Percentiles rank a stretch among this genome's conserved stretches.
Evolutionary conservation across 2,113 vertebrate species (phyloP).

Genomic region (Lucifuga dentata): DNA sequence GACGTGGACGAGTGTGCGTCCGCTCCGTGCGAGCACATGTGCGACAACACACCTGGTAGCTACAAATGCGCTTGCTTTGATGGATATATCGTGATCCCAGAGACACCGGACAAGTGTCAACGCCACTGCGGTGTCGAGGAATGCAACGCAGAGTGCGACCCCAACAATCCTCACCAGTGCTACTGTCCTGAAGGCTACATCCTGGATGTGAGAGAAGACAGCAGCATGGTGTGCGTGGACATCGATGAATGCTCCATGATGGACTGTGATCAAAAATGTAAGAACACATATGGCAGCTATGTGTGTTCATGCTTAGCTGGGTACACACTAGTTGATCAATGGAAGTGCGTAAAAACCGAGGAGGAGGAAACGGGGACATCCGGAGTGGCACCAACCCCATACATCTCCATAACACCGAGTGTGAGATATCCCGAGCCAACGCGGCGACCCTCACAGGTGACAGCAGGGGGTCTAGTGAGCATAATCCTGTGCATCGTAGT

Average conservation of each 20-base stretch:
- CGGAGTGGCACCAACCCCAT: not conserved
- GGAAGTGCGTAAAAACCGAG: slow-evolving; percentile 29
- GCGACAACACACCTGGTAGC: slow-evolving; percentile 51
- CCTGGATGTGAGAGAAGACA: not conserved
- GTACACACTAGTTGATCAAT: not conserved
- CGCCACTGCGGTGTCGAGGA: slow-evolving; percentile 55
- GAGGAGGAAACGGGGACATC: slow-evolving; percentile 9
- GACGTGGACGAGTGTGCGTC: slow-evolving; percentile 75
- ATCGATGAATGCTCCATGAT: slow-evolving; percentile 53
- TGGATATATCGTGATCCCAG: slow-evolving; percentile 9
- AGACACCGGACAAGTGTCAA: slow-evolving; percentile 42
- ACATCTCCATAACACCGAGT: not conserved
- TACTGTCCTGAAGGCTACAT: slow-evolving; percentile 70
- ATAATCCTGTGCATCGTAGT: slow-evolving; percentile 70
- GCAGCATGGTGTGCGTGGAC: slow-evolving; percentile 35
- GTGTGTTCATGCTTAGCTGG: slow-evolving; percentile 65
- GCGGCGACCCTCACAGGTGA: slow-evolving; percentile 11
- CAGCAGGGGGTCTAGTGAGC: slow-evolving; percentile 58
- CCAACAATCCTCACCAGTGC: slow-evolving; percentile 65
- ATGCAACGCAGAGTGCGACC: slow-evolving; percentile 75
- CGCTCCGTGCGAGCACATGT: slow-evolving; percentile 76
- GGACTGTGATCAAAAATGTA: slow-evolving; percentile 59
- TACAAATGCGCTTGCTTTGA: slow-evolving; percentile 71
- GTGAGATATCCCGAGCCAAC: slow-evolving; percentile 9
- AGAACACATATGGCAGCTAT: slow-evolving; percentile 70